Base-by-base conservation (phyloP, 2,888 invertebrate genomes). In the Eristalis tenax region DNA sequence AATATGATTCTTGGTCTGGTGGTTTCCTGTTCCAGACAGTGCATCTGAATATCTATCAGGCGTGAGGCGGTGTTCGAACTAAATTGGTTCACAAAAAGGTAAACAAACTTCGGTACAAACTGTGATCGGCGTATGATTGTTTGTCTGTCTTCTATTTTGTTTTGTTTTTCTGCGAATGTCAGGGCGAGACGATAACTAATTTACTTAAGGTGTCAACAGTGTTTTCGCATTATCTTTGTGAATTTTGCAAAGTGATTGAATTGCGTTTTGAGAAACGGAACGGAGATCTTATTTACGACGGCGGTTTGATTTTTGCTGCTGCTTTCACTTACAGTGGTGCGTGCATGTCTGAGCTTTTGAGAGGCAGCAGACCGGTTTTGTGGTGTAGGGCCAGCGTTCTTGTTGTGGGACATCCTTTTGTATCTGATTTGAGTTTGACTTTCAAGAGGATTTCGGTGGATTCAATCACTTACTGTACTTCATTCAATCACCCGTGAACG, bases 21-120 rank as follows among this genome's bases (percentile, higher is more conserved):
- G 13, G n/a, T 18, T 59, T 59, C 59, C 26, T 4, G 59, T 70
- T 59, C 22, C 40, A 23, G 22, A 22, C 35, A 22, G 56, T 64
- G 64, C n/a, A 38, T 57, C 50, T 57, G 57, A 23, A 23, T 40
- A 38, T 26, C 38, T 35, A 10, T 56, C 65, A 57, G 18, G 13
- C 18, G n/a, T 11, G 56, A 57, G 65, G 57, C 65, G 38, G 75
- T 66, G 4, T 75, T 59, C 38, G 18, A 75, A 65, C 57, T 57
- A 57, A 75, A 50, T 71, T 61, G 40, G 13, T 28, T 43, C 40
- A n/a, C 56, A 18, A 15, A 65, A 75, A 57, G 56, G 74, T 75
- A 75, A 75, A 71, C 61, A 71, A 57, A 50, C 50, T 18, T 18
- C 18, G 18, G 18, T 18, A 32, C 1, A 50, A 6, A 18, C 18